A percentile compares a stretch with the other conserved stretches of the same genome.
These are phyloP conservation scores for Lottia scabra DNA, from an alignment of 2,888 invertebrate genomes.

Conservation along the genomic window DNA sequence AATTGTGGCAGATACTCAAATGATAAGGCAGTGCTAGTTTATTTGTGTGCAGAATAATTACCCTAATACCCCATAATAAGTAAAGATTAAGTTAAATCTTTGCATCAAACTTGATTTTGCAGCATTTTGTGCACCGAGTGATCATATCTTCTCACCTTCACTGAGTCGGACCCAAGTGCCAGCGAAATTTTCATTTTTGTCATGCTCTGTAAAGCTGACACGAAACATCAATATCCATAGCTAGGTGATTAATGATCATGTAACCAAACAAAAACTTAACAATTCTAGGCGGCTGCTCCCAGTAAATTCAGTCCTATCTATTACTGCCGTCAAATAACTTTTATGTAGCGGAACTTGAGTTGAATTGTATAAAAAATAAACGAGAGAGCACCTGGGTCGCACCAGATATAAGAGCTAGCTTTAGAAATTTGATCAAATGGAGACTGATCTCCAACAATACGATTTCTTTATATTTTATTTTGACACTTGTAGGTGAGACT, in stretches of 20 bases:
- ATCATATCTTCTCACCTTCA: conserved; percentile 20
- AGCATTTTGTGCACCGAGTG: not conserved
- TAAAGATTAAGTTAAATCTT: not conserved
- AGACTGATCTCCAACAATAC: not conserved
- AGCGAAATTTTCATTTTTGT: conserved; percentile 62
- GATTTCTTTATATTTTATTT: not conserved
- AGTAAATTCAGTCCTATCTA: conserved; percentile 18
- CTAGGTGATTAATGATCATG: conserved; percentile 57
- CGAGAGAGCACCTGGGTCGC: conserved; percentile 4
- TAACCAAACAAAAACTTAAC: conserved; percentile 37
- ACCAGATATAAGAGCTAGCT: conserved; percentile 1
- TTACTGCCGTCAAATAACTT: conserved; percentile 7
- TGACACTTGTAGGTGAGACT: not conserved
- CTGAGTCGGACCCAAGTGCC: conserved; percentile 55
- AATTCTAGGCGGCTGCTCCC: conserved; percentile 26
- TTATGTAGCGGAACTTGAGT: conserved; percentile 5
- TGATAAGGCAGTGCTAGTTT: not conserved
- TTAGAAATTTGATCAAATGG: not conserved
- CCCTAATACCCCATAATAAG: not conserved
- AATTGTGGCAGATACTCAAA: not conserved
- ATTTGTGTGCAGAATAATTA: not conserved
- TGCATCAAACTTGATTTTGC: conserved; percentile 1
- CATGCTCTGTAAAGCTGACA: conserved; percentile 63
- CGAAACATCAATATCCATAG: conserved; percentile 63
- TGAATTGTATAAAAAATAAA: conserved; percentile 3